Percentiles rank a stretch among this genome's conserved stretches.
phyloP scores from a whole-genome alignment of 2,113 vertebrate genomes.

The Paramisgurnus dabryanus region DNA sequence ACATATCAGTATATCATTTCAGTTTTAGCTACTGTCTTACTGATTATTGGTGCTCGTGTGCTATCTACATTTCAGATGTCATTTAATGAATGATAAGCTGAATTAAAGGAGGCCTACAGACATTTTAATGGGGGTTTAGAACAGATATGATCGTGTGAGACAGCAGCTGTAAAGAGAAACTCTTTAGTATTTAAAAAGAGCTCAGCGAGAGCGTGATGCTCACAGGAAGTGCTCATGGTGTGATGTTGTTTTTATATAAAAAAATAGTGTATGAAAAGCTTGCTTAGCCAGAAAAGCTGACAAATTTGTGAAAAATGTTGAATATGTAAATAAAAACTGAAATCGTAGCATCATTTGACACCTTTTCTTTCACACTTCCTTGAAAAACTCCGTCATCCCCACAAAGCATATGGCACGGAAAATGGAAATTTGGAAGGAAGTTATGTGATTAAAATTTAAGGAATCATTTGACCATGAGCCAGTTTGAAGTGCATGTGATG shows the following conservation, averaged over 20 bases:
- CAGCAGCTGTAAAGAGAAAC: constrained; percentile 21
- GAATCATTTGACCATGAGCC: constrained; percentile 27
- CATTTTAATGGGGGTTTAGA: constrained; percentile 14
- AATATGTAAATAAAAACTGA: neutral
- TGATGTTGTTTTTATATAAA: constrained; percentile 1
- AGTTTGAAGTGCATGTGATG: constrained; percentile 35
- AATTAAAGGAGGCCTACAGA: constrained; percentile 27
- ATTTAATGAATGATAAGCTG: constrained; percentile 31
- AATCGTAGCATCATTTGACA: neutral
- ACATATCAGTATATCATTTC: neutral
- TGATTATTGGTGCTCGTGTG: constrained; percentile 9
- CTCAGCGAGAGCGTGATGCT: neutral
- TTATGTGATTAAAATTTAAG: neutral
- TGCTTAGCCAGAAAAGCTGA: neutral
- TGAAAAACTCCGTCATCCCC: neutral
- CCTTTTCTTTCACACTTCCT: neutral
- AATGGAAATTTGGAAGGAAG: neutral
- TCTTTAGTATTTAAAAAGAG: constrained; percentile 16
- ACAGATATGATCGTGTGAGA: constrained; percentile 22
- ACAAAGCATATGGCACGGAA: neutral
- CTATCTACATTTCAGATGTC: constrained; percentile 22
- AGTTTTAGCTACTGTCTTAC: constrained; percentile 8
- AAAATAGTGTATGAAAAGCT: neutral
- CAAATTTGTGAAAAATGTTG: no score
- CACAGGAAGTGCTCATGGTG: constrained; percentile 2